Evolutionary conservation across 2,888 invertebrate genomes (phyloP), one percentile per base, ranked within the genome.

Genomic region (Oscheius sp.): DNA sequence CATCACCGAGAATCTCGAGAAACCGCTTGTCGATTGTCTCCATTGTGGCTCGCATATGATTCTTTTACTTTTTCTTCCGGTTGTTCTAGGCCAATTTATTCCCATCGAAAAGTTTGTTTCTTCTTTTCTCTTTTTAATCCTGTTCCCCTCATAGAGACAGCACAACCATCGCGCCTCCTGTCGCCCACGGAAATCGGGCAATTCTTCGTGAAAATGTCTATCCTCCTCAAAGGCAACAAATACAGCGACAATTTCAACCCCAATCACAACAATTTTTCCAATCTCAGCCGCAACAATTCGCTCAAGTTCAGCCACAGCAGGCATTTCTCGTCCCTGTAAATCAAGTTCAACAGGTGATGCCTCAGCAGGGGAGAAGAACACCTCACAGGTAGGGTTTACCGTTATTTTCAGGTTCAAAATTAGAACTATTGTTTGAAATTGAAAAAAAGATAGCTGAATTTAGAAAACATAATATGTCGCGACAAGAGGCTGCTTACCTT

Each of bases 81-180:
- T 63, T 10, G 20, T 50, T 12, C 20, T 50, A 12, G 52, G 37
- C 15, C 66, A 55, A 55, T 66, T 66, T 27, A 37, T 66, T 15
- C 55, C 66, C 15, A 42, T 53, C 5, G 55, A 66, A 15, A 66
- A 33, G 66, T 65, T 8, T 15, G 27, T 0, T 5, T 12, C n/a
- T n/a, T 25, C 29, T 17, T 3, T 17, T 25, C 58, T 17, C 34
- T 58, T 58, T 23, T 3, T 15, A 17, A 58, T 6, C 3, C 10
- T 20, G 29, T 1, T 23, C n/a, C 4, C 1, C n/a, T 20, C 55
- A 37, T 23, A 66, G 52, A 23, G 48, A 46, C 34, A 33, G 20
- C 15, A 68, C 68, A 20, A 61, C 68, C 1, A 68, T 68, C 20
- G 37, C 68, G 0, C 68, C 68, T 6, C 68, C 68, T 25, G 46